Evolutionary conservation across 2,113 vertebrate species (phyloP), one percentile per base, ranked within the genome.

Genomic region (Butastur rufipennis): DNA sequence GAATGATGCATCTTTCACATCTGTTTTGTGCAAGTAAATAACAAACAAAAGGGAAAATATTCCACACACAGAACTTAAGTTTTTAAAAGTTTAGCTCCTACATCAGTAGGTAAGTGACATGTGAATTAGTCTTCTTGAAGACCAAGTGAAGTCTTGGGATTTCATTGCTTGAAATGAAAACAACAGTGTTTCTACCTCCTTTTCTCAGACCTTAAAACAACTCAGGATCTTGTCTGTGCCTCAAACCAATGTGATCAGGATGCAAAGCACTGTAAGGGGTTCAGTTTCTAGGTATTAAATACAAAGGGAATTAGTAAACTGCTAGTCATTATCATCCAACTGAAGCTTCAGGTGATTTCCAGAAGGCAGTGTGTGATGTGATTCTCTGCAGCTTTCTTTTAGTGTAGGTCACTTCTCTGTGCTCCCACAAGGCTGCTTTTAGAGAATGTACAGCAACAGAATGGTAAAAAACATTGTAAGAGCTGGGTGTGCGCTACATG

Each of bases 161-260:
- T 17, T 61, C 4, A 20, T 5, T 62, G 9, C 22, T 66, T 61
- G 22, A 48, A 42, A 42, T 3, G 10, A 81, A 79, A 62, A 15
- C 3, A 16, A 2, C 0, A 0, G 2, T 21, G 17, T 73, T 91
- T 70, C 23, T 11, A 7, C 23, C 17, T 47, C 13, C 13, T 43
- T 53, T 75, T 62, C 32, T 74, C 42, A 77, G 47, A 47, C 18
- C 16, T 2, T 21, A 29, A 61, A 70, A 68, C 31, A 72, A 14
- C 29, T 56, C 31, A 29, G 36, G 52, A 74, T 7, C 26, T 63
- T 67, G 9, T 58, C 59, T 58, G 14, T 73, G n/a, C 48, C 17
- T 67, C 29, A 73, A 13, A 50, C 6, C 23, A 13, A 6, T 6
- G 59, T 38, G 25, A 13, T 2, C 1, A 3, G 34, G 25, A n/a